Evolutionary conservation across 2,797 vertebrate species (phyloP).

Genomic region (Mormyrops boulengeri): DNA sequence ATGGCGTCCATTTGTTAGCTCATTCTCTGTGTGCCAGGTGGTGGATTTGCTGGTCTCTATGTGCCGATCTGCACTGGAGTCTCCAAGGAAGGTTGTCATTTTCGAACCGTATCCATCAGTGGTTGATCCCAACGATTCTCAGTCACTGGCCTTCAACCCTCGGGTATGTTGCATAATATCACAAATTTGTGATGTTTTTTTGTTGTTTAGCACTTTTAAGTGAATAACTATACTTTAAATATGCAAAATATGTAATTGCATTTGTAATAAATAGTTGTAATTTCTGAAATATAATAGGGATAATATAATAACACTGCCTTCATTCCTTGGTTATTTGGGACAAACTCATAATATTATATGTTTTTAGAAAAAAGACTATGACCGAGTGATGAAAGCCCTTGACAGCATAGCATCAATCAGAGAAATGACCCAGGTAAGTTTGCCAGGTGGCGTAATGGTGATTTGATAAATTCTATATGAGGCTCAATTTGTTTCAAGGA

Average conservation of each 20-base stretch:
- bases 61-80: constrained; percentile 78
- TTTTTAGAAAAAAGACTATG: constrained; percentile 80
- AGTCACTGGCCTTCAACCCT: constrained; percentile 79
- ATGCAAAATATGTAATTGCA: neutral
- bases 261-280: neutral
- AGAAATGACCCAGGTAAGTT: constrained; percentile 80
- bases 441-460: neutral
- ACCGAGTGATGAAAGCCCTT: constrained; percentile 78
- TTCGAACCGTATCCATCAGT: constrained; percentile 85
- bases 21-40: constrained; percentile 54
- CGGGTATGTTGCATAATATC: constrained; percentile 53
- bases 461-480: neutral
- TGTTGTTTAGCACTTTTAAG: neutral
- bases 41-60: constrained; percentile 79
- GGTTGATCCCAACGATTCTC: constrained; percentile 75
- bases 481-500: neutral
- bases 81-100: constrained; percentile 78
- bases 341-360: neutral
- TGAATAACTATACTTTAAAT: neutral
- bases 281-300: neutral
- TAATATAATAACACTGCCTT: neutral
- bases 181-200: constrained; percentile 1
- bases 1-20: neutral
- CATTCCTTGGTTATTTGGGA: neutral
- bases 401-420: constrained; percentile 83